phyloP scores from a whole-genome alignment of 2,797 vertebrate species.

The Denticeps clupeoides region DNA sequence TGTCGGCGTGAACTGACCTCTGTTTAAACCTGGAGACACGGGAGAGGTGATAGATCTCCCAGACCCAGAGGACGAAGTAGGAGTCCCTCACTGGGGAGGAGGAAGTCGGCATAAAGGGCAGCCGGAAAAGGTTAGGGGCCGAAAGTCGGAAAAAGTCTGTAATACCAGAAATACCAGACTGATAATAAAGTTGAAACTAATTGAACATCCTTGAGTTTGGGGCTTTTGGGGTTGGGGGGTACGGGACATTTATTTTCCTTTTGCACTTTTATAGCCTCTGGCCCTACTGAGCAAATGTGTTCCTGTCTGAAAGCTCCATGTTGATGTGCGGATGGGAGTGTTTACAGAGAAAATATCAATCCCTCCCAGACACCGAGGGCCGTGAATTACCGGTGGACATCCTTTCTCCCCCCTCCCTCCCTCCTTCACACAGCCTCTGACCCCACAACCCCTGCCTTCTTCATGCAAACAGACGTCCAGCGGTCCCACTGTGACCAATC shows the following conservation, averaged over 20 bases:
- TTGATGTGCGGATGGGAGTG: constrained; percentile 21
- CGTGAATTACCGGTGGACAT: constrained; percentile 39
- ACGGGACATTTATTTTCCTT: constrained; percentile 47
- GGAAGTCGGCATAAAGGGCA: neutral
- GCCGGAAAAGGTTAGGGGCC: constrained; percentile 4
- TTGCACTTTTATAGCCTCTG: constrained; percentile 36
- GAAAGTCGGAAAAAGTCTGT: neutral
- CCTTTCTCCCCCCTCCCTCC: constrained; percentile 36
- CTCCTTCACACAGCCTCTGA: constrained; percentile 28
- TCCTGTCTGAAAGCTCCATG: constrained; percentile 9
- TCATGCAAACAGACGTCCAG: constrained; percentile 37
- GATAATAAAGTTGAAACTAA: constrained; percentile 30
- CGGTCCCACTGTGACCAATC: constrained; percentile 51
- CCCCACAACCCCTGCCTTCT: constrained; percentile 21
- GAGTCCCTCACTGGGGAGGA: neutral
- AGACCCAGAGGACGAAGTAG: constrained; percentile 24
- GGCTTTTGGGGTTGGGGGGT: constrained; percentile 12
- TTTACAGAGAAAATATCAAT: constrained; percentile 51
- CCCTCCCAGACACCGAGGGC: constrained; percentile 16
- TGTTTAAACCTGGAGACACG: constrained; percentile 39
- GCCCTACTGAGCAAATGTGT: constrained; percentile 22
- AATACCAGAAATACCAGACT: constrained; percentile 24
- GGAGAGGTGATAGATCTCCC: constrained; percentile 47
- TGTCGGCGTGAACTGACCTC: constrained; percentile 40
- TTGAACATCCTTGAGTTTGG: constrained; percentile 36